A percentile compares a stretch with the other conserved stretches of the same genome.
These are phyloP conservation scores for Thrips palmi DNA, from an alignment of 1,140 invertebrate species.

Conservation along the genomic window DNA sequence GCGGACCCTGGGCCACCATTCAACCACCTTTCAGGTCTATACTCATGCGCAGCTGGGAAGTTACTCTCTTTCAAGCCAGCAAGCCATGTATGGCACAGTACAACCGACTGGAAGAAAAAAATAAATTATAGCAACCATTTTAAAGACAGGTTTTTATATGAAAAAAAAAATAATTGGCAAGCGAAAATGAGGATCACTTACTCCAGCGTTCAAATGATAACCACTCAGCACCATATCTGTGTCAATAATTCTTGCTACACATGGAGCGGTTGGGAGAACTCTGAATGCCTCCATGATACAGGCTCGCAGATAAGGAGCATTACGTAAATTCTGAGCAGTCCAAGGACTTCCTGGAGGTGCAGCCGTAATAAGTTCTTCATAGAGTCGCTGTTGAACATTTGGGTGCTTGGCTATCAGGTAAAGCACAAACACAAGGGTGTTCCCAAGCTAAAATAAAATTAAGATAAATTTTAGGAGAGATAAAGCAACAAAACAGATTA, in stretches of 20 bases:
- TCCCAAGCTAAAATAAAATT: conserved; percentile 41
- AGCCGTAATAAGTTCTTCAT: conserved; percentile 47
- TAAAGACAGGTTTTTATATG: conserved; percentile 1
- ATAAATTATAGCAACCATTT: background rate
- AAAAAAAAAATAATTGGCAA: conserved; percentile 5
- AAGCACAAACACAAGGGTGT: conserved; percentile 59
- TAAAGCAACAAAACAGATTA: conserved; percentile 3
- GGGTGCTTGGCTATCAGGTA: conserved; percentile 52
- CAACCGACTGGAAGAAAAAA: conserved; percentile 43
- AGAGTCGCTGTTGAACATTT: conserved; percentile 48
- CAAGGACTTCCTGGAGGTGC: conserved; percentile 34
- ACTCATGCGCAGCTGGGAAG: conserved; percentile 54
- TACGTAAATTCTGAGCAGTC: conserved; percentile 36
- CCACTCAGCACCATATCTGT: conserved; percentile 54
- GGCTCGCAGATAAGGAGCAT: conserved; percentile 58
- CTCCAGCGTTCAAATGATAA: conserved; percentile 56
- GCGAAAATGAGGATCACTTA: conserved; percentile 25
- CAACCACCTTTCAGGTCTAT: conserved; percentile 67
- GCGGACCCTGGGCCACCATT: conserved; percentile 23
- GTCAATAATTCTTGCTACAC: conserved; percentile 60
- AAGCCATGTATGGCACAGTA: conserved; percentile 69
- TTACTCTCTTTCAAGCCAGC: conserved; percentile 60
- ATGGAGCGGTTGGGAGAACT: conserved; percentile 64
- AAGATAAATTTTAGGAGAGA: conserved; percentile 6
- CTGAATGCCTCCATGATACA: conserved; percentile 74